phyloP scores from a whole-genome alignment of 2,113 vertebrate species.

The Cololabis saira region DNA sequence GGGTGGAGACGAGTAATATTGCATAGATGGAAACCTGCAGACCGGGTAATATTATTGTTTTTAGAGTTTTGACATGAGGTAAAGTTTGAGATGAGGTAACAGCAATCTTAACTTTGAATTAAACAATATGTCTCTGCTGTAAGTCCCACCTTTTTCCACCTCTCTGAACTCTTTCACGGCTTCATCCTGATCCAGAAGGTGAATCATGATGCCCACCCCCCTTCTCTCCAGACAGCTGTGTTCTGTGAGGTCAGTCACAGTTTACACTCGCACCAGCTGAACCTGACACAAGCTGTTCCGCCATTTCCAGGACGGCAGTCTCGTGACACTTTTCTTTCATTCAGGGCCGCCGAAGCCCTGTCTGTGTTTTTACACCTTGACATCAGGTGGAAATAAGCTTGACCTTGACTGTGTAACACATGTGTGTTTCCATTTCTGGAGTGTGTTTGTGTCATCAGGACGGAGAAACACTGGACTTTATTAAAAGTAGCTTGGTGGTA shows the following conservation, averaged over 20 bases:
- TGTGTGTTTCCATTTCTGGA: conserved; percentile 21
- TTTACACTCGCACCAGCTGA: conserved; percentile 40
- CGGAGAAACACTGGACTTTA: not conserved
- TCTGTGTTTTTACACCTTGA: conserved; percentile 42
- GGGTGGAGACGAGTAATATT: no score
- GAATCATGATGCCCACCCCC: not conserved
- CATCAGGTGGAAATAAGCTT: conserved; percentile 36
- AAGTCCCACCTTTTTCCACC: not conserved
- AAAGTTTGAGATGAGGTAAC: no score
- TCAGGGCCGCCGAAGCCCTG: conserved; percentile 10
- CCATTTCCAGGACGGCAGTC: conserved; percentile 19
- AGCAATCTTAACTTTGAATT: no score
- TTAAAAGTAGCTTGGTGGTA: not conserved
- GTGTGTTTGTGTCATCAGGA: conserved; percentile 12
- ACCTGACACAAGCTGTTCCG: conserved; percentile 26
- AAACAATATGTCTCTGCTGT: no score
- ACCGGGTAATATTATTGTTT: no score
- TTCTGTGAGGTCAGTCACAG: conserved; percentile 37
- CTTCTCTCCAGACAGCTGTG: conserved; percentile 38
- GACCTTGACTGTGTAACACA: conserved; percentile 4
- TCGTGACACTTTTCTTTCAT: conserved; percentile 10
- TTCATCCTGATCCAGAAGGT: conserved; percentile 8
- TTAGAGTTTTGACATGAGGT: no score
- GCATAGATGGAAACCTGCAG: no score
- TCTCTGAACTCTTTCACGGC: not conserved